Conservation (phyloP, 2,113 vertebrate genomes). For the Marmota monax region DNA sequence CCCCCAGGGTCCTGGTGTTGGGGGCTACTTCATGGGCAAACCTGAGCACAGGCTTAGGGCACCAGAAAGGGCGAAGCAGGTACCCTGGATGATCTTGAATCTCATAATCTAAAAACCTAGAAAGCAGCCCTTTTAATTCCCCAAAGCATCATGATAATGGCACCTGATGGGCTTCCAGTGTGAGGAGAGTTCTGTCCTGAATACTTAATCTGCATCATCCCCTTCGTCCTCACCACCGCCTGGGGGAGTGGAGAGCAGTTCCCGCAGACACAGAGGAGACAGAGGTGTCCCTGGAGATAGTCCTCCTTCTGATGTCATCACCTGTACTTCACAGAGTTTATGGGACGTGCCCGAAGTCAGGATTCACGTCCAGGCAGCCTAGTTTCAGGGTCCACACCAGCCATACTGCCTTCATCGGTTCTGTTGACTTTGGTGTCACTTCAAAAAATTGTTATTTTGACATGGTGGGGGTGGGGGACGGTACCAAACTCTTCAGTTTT, state of each 20-base stretch:
- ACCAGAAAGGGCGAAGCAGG: background rate
- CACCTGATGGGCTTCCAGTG: background rate
- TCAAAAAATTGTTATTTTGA: slow-evolving; percentile 34
- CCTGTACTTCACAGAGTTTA: background rate
- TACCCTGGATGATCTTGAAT: background rate
- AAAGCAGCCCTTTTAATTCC: slow-evolving; percentile 34
- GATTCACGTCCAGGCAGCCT: background rate
- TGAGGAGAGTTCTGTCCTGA: background rate
- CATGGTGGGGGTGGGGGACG: background rate
- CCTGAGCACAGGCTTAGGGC: background rate
- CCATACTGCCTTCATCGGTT: background rate
- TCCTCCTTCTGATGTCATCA: no score
- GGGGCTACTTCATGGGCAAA: background rate
- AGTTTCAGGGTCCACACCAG: background rate
- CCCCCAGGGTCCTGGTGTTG: background rate
- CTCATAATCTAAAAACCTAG: background rate
- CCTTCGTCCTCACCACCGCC: background rate
- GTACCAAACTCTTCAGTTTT: background rate
- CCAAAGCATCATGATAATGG: background rate
- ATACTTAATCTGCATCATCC: background rate
- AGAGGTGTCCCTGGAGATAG: no score
- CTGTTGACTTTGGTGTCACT: background rate
- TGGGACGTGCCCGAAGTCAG: background rate
- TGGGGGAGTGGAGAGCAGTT: background rate
- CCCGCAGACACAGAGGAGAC: no score